phyloP scores from a whole-genome alignment of 2,797 vertebrate genomes.

The Cryptoprocta ferox region DNA sequence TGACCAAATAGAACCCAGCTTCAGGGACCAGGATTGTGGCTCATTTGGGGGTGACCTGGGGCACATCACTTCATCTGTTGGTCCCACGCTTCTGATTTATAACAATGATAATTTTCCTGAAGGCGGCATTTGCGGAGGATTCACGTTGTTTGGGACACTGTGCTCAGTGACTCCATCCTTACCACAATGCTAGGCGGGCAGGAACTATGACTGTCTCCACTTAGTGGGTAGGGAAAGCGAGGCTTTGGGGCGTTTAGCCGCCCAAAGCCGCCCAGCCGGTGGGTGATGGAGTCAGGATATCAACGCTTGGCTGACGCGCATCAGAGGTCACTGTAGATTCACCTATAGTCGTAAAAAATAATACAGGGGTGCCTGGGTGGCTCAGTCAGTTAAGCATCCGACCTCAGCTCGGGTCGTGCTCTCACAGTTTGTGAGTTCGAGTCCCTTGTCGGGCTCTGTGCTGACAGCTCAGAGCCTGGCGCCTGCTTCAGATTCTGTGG shows the following conservation, averaged over 20 bases:
- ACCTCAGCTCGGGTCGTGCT: no score
- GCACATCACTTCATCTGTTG: background rate
- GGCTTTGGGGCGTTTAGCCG: background rate
- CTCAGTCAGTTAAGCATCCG: no score
- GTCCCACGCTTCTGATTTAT: background rate
- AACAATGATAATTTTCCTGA: background rate
- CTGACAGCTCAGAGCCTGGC: no score
- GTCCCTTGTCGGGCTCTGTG: no score
- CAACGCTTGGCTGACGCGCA: no score
- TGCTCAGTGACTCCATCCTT: background rate
- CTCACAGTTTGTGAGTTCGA: no score
- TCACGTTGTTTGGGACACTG: background rate
- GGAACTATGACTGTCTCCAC: background rate
- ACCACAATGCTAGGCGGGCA: no score
- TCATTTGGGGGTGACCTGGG: background rate
- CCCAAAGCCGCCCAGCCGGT: background rate
- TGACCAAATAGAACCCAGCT: background rate
- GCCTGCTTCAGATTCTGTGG: no score
- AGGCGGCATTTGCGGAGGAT: background rate
- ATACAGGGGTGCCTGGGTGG: no score
- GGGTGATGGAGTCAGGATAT: background rate
- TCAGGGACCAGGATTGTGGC: background rate
- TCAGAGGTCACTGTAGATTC: background rate
- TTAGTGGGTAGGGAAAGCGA: background rate
- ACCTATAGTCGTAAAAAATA: background rate